A percentile compares a stretch with the other conserved stretches of the same genome.
Conservation (phyloP, 2,113 vertebrate species). For the Oreochromis aureus region DNA sequence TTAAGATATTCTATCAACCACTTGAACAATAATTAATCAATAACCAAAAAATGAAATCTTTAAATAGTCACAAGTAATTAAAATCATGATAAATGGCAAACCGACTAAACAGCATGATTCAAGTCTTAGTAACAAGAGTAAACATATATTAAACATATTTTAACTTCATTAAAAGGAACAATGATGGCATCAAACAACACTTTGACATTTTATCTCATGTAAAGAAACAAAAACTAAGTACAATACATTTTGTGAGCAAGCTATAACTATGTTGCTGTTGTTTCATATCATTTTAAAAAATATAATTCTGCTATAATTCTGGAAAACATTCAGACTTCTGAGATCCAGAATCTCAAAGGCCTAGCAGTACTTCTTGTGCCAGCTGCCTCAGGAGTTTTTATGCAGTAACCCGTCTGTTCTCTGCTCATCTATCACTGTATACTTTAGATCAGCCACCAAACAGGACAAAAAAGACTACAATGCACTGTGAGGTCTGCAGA, state of each 20-base stretch:
- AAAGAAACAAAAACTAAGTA: not conserved
- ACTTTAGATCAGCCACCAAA: not conserved
- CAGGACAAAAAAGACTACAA: not conserved
- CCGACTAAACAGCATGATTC: rapidly evolving
- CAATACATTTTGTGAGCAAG: not conserved
- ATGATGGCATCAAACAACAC: not conserved
- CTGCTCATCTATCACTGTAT: not conserved
- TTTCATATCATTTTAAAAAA: not conserved
- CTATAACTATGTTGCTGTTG: rapidly evolving
- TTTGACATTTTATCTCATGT: not conserved
- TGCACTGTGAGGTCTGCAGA: not conserved
- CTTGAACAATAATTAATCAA: rapidly evolving
- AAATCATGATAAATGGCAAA: not conserved
- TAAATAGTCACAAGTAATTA: not conserved
- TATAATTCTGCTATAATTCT: not conserved
- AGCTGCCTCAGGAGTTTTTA: not conserved
- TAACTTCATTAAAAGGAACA: not conserved
- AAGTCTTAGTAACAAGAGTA: not conserved
- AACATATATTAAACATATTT: not conserved
- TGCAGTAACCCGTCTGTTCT: not conserved
- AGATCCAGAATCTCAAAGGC: not conserved
- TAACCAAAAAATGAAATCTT: not conserved
- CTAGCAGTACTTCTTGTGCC: rapidly evolving
- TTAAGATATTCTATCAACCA: not conserved
- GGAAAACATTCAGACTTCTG: not conserved